Evolutionary conservation across 2,888 invertebrate genomes (phyloP).

Genomic region (Brachypterus glaber): DNA sequence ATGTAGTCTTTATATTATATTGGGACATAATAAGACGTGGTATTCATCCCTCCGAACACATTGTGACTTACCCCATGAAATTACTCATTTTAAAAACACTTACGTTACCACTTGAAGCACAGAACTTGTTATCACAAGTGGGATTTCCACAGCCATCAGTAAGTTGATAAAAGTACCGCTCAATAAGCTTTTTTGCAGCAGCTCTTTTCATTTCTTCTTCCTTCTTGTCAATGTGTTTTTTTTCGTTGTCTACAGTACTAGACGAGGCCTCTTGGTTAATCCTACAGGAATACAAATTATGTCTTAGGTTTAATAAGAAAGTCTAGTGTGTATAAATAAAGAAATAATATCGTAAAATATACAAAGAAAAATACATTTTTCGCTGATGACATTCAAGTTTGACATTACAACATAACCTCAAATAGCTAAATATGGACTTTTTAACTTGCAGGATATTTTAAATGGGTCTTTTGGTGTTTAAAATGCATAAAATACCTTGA

Average conservation of each 20-base stretch:
- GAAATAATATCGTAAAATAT: too few relatives aligned
- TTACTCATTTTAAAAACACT: conserved; percentile 25
- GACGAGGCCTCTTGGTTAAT: conserved; percentile 41
- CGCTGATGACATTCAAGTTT: conserved; percentile 39
- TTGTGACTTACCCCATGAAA: too few relatives aligned
- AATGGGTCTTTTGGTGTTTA: conserved; percentile 8
- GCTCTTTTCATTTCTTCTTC: conserved; percentile 64
- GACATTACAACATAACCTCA: conserved; percentile 36
- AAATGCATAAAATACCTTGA: conserved; percentile 37
- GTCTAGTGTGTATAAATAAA: too few relatives aligned
- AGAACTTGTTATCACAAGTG: conserved; percentile 76
- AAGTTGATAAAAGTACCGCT: conserved; percentile 86
- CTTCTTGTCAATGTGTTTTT: conserved; percentile 31
- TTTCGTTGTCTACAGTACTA: conserved; percentile 27
- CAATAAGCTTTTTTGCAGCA: conserved; percentile 76
- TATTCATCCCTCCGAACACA: too few relatives aligned
- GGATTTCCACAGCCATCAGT: conserved; percentile 86
- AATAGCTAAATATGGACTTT: too few relatives aligned
- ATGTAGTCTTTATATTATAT: too few relatives aligned
- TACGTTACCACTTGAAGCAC: conserved; percentile 85
- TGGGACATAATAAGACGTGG: too few relatives aligned
- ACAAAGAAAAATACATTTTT: too few relatives aligned
- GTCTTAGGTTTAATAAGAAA: too few relatives aligned
- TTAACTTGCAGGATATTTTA: too few relatives aligned
- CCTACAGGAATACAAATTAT: conserved; percentile 23